phyloP scores from a whole-genome alignment of 2,113 vertebrate genomes.

The Fulmarus glacialis region DNA sequence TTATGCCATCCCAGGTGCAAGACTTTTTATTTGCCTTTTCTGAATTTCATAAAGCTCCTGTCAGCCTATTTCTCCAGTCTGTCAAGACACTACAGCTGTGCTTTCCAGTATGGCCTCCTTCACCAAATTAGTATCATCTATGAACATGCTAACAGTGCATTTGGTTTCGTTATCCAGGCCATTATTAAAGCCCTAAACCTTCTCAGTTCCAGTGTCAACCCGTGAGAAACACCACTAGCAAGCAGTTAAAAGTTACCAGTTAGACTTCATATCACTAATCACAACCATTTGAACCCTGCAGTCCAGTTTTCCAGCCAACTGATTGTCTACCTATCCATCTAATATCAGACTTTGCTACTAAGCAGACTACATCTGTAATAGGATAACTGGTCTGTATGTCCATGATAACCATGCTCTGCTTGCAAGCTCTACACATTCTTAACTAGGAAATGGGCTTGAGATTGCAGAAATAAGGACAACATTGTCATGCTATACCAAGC shows the following conservation, averaged over 20 bases:
- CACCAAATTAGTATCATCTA: background rate
- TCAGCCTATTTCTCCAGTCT: background rate
- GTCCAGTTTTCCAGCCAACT: background rate
- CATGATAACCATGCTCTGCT: background rate
- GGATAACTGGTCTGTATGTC: background rate
- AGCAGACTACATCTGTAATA: background rate
- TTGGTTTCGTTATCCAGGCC: background rate
- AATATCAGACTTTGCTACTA: background rate
- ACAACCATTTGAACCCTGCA: background rate
- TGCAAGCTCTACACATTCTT: background rate
- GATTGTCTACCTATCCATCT: background rate
- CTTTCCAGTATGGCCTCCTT: background rate
- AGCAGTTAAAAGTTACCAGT: background rate
- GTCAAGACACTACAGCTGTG: background rate
- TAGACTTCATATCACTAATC: background rate
- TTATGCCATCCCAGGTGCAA: background rate
- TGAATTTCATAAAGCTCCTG: background rate
- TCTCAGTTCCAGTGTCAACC: rapidly evolving
- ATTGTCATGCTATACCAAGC: background rate
- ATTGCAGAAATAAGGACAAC: background rate
- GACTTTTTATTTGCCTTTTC: background rate
- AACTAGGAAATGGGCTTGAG: background rate
- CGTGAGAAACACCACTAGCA: background rate
- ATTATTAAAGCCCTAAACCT: background rate
- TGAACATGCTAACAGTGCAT: background rate